Evolutionary conservation across 2,113 vertebrate genomes (phyloP), one percentile per base, ranked within the genome.

Genomic region (Anhinga rufa): DNA sequence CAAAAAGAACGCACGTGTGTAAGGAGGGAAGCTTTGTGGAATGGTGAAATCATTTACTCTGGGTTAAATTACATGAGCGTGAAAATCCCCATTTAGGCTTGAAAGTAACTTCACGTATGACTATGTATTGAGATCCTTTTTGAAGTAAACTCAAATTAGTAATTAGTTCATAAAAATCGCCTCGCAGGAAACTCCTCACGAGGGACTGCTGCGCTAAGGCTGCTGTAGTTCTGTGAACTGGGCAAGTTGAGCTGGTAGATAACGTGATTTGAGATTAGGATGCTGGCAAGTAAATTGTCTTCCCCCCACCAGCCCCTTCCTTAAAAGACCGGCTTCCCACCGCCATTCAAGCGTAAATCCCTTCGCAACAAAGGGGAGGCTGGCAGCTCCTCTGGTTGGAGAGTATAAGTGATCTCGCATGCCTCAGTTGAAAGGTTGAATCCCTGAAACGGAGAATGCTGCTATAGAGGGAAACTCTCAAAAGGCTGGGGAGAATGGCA

Each of bases 401-500:
- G 90, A 84, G 74, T 90, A 82, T 82, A 94, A 95, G 82, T 55
- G 79, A 77, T 95, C 84, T 88, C 71, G 12, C 70, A 84, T 93
- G 91, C 87, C 92, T 91, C 88, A 92, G 79, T 86, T 94, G 87
- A 96, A 97, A 88, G 91, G 88, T 62, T 90, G 75, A 90, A 89
- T 94, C 87, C 78, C 62, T 92, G 82, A 77, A 93, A 90, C 10
- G 14, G 81, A 90, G 92, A 94, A 72, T 55, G 88, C 80, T 90
- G 86, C 88, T 88, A 34, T 71, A 75, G 88, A 92, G 49, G 55
- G 86, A 64, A 58, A 31, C 79, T 90, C 83, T 96, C 51, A 92
- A 96, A 96, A 92, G 89, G 64, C 89, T 84, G 61, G 21, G 61
- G 68, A 93, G 91, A 92, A 75, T 83, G 74, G 71, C 26, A 60